These are phyloP conservation scores for Oncorhynchus keta DNA, from an alignment of 2,113 vertebrate species.

Conservation along the genomic window DNA sequence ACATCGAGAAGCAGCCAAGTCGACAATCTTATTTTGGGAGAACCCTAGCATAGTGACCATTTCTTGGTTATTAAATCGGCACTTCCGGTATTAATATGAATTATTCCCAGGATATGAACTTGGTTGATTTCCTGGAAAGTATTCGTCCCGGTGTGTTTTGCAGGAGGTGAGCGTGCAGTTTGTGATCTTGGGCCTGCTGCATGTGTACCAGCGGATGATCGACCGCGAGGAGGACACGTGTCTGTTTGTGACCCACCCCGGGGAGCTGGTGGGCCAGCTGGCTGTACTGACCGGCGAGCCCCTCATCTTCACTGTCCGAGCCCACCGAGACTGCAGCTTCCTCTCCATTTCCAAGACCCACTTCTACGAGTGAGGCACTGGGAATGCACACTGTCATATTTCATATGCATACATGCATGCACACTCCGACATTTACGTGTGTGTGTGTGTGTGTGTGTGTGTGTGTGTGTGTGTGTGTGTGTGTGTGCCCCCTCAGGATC, in stretches of 20 bases:
- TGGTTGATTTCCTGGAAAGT: no score
- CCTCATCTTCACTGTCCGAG: conserved; percentile 89
- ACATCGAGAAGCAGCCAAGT: no score
- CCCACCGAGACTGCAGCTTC: conserved; percentile 89
- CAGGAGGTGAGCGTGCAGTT: conserved; percentile 91
- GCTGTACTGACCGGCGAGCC: conserved; percentile 95
- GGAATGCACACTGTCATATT: no score
- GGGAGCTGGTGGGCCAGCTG: conserved; percentile 92
- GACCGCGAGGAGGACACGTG: conserved; percentile 87
- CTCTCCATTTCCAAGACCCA: conserved; percentile 91
- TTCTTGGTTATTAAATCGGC: no score
- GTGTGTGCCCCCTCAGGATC: conserved; percentile 72
- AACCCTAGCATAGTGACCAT: no score
- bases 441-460: neutral
- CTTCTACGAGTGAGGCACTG: conserved; percentile 88
- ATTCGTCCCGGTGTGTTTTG: no score
- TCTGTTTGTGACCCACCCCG: conserved; percentile 88
- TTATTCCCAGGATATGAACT: no score
- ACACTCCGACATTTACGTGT: neutral
- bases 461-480: neutral
- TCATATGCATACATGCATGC: neutral
- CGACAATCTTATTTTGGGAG: no score
- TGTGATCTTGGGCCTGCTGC: conserved; percentile 88
- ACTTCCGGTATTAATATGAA: no score
- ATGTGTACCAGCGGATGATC: conserved; percentile 89